Evolutionary conservation across 2,888 invertebrate species (phyloP).

Genomic region (Perithous albicinctus): DNA sequence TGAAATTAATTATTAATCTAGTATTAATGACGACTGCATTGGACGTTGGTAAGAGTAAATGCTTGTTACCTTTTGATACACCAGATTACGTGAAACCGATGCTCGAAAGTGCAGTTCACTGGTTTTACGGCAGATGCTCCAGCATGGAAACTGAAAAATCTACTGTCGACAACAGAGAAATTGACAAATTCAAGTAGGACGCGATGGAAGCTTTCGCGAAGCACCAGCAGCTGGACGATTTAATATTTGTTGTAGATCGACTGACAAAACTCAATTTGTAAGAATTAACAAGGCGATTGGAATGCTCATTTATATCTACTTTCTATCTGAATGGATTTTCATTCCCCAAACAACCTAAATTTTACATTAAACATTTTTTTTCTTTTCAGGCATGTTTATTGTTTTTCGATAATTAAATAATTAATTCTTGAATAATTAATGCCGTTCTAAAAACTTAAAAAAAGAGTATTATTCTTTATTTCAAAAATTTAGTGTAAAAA

Average conservation of each 20-base stretch:
- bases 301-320: neutral
- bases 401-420: neutral
- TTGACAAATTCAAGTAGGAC: neutral
- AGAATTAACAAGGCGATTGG: neutral
- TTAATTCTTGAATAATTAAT: neutral
- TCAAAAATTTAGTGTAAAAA: no score
- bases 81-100: constrained; percentile 75
- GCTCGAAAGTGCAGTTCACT: constrained; percentile 71
- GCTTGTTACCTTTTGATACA: constrained; percentile 23
- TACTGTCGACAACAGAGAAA: constrained; percentile 72
- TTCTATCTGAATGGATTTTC: no score
- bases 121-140: constrained; percentile 78
- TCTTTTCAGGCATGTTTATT: neutral
- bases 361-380: neutral
- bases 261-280: neutral
- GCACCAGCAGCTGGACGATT: constrained; percentile 61
- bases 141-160: constrained; percentile 31
- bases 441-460: neutral
- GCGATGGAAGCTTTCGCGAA: constrained; percentile 59
- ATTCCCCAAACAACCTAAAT: neutral
- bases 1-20: neutral
- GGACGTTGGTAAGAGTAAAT: neutral
- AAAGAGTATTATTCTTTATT: no score
- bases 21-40: neutral
- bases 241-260: neutral